These are phyloP conservation scores for Aegithalos caudatus DNA, from an alignment of 2,113 vertebrate species.

Conservation along the genomic window DNA sequence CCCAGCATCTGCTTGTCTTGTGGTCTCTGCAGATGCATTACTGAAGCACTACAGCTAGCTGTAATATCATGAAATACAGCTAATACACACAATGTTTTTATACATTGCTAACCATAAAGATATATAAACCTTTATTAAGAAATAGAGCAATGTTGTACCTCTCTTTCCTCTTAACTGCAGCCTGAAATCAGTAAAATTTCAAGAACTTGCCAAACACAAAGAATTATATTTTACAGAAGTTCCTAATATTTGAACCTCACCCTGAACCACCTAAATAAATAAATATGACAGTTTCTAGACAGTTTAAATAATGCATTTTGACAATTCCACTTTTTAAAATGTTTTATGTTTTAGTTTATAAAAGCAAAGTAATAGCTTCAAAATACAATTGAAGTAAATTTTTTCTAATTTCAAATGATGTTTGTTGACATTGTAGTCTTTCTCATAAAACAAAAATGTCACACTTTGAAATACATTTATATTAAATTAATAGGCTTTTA, in stretches of 20 bases:
- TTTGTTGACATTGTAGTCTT: background rate
- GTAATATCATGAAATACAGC: background rate
- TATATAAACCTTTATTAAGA: background rate
- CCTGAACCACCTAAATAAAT: background rate
- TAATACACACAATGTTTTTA: background rate
- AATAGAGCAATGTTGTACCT: fast-evolving
- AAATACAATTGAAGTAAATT: background rate
- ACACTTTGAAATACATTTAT: background rate
- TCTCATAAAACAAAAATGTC: background rate
- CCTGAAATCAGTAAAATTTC: background rate
- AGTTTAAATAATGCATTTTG: background rate
- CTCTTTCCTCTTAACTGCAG: background rate
- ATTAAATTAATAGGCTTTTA: background rate
- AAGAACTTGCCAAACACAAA: background rate
- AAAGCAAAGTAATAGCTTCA: background rate
- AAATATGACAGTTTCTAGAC: background rate
- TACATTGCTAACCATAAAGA: background rate
- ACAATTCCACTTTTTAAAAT: background rate
- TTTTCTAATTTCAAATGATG: background rate
- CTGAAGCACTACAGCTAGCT: background rate
- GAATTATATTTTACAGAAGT: background rate
- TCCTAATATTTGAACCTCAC: background rate
- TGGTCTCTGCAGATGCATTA: background rate
- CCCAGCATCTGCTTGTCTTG: background rate
- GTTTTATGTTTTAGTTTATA: background rate